Evolutionary conservation across 1,140 invertebrate species (phyloP).

Genomic region (Drosophila miranda): DNA sequence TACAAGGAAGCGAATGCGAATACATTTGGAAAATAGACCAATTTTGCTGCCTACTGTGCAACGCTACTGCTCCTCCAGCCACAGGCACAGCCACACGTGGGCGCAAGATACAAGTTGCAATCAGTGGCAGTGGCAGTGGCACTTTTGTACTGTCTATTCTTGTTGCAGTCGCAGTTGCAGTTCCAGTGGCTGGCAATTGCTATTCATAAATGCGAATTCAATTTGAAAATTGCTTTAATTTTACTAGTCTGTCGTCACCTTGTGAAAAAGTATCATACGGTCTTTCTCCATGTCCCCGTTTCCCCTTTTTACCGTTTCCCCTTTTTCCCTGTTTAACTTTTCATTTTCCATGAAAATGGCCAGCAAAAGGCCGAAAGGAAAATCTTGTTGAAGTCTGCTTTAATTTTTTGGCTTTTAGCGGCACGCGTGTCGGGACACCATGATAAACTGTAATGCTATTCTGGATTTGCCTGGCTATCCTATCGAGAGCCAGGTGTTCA

Average conservation of each 20-base stretch:
- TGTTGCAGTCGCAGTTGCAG: constrained; percentile 30
- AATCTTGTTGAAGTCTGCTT: constrained; percentile 12
- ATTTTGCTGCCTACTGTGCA: constrained; percentile 78
- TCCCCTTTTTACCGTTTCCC: too few species aligned
- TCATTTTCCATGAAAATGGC: neutral
- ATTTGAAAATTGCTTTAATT: constrained; percentile 78
- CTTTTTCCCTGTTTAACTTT: neutral
- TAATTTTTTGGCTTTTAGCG: constrained; percentile 1
- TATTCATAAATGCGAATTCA: constrained; percentile 80
- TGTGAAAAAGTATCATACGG: too few species aligned
- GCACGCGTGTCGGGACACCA: too few species aligned
- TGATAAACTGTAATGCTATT: too few species aligned
- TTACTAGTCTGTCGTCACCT: constrained; percentile 60
- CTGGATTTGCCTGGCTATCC: too few species aligned
- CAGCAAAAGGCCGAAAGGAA: constrained; percentile 17
- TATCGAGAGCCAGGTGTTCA: too few species aligned
- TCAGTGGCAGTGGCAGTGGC: constrained; percentile 13
- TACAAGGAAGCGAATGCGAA: constrained; percentile 61
- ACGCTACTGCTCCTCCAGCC: constrained; percentile 32
- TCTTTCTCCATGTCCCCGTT: too few species aligned
- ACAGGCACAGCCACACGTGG: constrained; percentile 32
- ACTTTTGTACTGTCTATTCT: neutral
- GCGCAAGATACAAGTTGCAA: constrained; percentile 28
- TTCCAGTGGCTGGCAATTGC: constrained; percentile 61
- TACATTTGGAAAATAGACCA: constrained; percentile 78